phyloP scores from a whole-genome alignment of 2,888 invertebrate species.

The Eilema depressum region DNA sequence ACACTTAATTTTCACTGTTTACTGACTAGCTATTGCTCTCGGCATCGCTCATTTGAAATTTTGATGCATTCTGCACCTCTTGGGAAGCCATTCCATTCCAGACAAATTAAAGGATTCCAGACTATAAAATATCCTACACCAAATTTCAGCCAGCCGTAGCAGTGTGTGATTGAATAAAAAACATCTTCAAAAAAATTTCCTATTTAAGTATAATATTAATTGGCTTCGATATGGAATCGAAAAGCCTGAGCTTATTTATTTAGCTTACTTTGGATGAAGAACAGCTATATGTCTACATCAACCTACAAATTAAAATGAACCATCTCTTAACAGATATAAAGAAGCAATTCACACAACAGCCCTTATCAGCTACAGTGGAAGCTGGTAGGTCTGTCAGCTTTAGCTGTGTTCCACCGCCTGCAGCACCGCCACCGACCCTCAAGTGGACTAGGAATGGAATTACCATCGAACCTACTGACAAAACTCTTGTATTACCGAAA shows the following conservation, averaged over 20 bases:
- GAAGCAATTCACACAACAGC: slow-evolving; percentile 95
- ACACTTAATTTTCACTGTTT: no score
- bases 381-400: slow-evolving; percentile 93
- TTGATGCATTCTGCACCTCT: no score
- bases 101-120: no score
- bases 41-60: no score
- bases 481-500: slow-evolving; percentile 94
- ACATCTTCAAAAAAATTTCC: no score
- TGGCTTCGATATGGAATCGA: no score
- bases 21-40: no score
- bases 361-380: slow-evolving; percentile 93
- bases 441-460: slow-evolving; percentile 94
- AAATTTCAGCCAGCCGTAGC: no score
- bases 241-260: background rate
- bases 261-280: background rate
- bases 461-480: slow-evolving; percentile 92
- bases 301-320: slow-evolving; percentile 10
- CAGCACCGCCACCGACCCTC: slow-evolving; percentile 94
- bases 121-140: no score
- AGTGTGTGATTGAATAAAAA: no score
- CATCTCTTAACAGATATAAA: slow-evolving; percentile 90
- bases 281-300: background rate
- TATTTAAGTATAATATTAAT: no score
- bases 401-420: slow-evolving; percentile 94
- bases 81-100: no score